Percentiles rank a stretch among this genome's conserved stretches.
Conservation (phyloP, 2,113 vertebrate species). For the Micronycteris hirsuta region DNA sequence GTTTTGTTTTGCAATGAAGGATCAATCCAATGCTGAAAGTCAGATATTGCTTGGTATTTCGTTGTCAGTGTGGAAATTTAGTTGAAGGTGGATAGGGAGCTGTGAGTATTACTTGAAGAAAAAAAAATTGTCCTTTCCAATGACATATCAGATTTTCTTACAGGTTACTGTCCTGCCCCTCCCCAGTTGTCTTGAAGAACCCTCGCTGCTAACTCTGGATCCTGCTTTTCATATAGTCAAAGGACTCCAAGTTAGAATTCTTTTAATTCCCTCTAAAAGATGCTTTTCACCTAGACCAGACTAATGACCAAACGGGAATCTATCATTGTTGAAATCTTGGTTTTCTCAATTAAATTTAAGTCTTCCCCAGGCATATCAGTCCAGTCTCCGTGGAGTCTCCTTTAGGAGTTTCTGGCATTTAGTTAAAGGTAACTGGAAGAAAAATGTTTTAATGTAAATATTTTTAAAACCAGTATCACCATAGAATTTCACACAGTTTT, state of each 20-base stretch:
- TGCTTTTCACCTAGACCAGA: constrained; percentile 21
- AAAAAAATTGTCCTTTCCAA: constrained; percentile 58
- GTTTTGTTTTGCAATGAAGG: constrained; percentile 64
- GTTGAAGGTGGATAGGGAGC: constrained; percentile 44
- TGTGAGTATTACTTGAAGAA: constrained; percentile 69
- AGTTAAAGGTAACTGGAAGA: constrained; percentile 51
- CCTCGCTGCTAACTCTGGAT: constrained; percentile 83
- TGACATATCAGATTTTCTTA: constrained; percentile 76
- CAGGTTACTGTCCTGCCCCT: constrained; percentile 74
- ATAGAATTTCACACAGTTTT: not conserved
- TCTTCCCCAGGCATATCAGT: constrained; percentile 8
- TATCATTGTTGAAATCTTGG: constrained; percentile 1
- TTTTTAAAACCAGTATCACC: constrained; percentile 30
- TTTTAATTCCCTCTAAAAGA: not conserved
- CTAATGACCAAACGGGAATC: constrained; percentile 40
- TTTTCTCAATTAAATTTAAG: constrained; percentile 41
- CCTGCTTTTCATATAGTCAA: constrained; percentile 79
- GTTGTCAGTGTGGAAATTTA: not conserved
- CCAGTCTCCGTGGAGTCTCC: not conserved
- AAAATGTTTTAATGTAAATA: constrained; percentile 39
- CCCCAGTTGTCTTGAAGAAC: constrained; percentile 79
- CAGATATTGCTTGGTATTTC: constrained; percentile 43
- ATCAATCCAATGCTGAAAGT: constrained; percentile 65
- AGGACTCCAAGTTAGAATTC: constrained; percentile 76
- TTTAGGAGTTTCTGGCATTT: constrained; percentile 31